Evolutionary conservation across 1,140 invertebrate genomes (phyloP).

Genomic region (Pseudomyrmex gracilis): DNA sequence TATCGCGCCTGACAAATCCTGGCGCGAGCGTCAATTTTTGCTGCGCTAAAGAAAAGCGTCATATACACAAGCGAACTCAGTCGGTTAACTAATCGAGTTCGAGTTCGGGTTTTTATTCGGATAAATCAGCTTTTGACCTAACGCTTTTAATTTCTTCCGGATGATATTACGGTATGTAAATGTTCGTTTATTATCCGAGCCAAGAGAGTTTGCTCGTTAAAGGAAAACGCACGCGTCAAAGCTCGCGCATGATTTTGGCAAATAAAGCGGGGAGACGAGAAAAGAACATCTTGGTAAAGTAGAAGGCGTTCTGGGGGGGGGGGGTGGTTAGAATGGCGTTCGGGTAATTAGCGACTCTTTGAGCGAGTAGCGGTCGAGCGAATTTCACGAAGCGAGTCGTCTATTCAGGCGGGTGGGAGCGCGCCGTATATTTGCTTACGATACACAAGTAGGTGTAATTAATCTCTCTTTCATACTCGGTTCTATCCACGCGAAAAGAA

Average conservation of each 20-base stretch:
- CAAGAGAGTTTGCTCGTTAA: neutral
- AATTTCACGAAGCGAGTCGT: constrained; percentile 34
- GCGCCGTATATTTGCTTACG: constrained; percentile 67
- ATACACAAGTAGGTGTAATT: constrained; percentile 75
- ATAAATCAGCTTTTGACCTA: constrained; percentile 3
- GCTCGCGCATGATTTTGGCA: constrained; percentile 13
- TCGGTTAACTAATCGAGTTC: neutral
- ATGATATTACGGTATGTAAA: constrained; percentile 31
- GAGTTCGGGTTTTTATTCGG: neutral
- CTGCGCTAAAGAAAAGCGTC: neutral
- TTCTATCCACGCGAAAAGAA: constrained; percentile 46
- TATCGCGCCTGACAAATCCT: constrained; percentile 13
- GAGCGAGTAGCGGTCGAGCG: constrained; percentile 51
- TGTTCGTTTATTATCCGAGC: constrained; percentile 2
- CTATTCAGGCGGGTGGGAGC: constrained; percentile 56
- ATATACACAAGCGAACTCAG: neutral
- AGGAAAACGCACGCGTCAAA: constrained; percentile 15
- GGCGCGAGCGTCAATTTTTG: constrained; percentile 34
- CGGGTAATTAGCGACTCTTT: constrained; percentile 76
- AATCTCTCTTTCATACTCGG: constrained; percentile 71
- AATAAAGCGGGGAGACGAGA: constrained; percentile 14
- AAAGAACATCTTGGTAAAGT: constrained; percentile 18
- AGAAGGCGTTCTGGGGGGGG: too few relatives aligned
- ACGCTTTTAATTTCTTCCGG: constrained; percentile 2
- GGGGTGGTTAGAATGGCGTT: constrained; percentile 17